These are phyloP conservation scores for Rousettus madagascariensis DNA, from an alignment of 2,797 vertebrate species.

Conservation along the genomic window DNA sequence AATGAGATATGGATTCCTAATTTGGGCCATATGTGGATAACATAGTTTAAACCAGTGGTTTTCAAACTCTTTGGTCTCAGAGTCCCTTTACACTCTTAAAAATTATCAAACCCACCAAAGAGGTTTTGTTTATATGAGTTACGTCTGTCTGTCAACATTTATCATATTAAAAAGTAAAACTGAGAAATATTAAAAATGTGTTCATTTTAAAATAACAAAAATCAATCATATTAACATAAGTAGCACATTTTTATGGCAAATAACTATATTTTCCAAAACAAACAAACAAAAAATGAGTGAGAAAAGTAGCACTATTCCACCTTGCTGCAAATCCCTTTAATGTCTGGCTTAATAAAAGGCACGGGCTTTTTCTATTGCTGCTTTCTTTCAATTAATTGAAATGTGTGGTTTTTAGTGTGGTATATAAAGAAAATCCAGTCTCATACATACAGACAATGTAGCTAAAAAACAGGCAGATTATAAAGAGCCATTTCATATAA, in stretches of 20 bases:
- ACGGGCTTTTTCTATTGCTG: neutral
- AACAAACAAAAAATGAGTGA: neutral
- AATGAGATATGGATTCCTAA: neutral
- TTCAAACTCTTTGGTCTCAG: neutral
- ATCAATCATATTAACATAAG: neutral
- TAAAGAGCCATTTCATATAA: neutral
- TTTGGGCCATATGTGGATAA: neutral
- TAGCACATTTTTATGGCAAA: neutral
- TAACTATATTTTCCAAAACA: neutral
- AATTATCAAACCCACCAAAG: neutral
- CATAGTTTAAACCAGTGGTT: neutral
- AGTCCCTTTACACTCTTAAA: neutral
- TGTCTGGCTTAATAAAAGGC: neutral
- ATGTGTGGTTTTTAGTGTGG: neutral
- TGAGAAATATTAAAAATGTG: neutral
- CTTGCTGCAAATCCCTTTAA: neutral
- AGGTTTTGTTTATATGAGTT: neutral
- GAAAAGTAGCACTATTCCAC: neutral
- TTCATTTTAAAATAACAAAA: slow-evolving; percentile 29
- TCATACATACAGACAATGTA: neutral
- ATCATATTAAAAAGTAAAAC: neutral
- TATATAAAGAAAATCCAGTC: neutral
- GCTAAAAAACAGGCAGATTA: neutral
- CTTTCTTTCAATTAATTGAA: neutral
- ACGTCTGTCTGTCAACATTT: neutral